phyloP scores from a whole-genome alignment of 1,140 invertebrate genomes.

The Hylyphantes graminicola region DNA sequence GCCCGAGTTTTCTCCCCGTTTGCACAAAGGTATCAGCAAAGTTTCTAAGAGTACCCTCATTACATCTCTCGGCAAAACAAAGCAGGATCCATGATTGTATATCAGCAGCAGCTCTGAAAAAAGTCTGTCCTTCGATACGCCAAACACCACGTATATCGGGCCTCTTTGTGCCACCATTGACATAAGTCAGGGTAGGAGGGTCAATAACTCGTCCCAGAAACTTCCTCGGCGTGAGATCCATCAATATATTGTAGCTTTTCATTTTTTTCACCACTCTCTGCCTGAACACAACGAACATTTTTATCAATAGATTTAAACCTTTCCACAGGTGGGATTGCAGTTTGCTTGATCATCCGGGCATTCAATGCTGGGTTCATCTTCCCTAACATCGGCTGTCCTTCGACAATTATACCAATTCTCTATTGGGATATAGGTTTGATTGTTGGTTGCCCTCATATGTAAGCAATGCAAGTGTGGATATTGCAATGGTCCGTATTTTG shows the following conservation, averaged over 20 bases:
- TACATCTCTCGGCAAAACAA: constrained; percentile 5
- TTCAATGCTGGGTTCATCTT: constrained; percentile 51
- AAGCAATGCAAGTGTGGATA: constrained; percentile 66
- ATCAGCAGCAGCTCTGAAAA: constrained; percentile 1
- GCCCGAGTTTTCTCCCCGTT: constrained; percentile 13
- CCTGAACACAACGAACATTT: background rate
- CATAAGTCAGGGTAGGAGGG: constrained; percentile 20
- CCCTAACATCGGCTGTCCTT: constrained; percentile 63
- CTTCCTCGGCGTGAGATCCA: background rate
- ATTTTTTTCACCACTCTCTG: constrained; percentile 19
- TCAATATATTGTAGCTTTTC: constrained; percentile 12
- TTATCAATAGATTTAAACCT: constrained; percentile 61
- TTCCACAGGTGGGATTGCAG: constrained; percentile 63
- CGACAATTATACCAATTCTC: constrained; percentile 65
- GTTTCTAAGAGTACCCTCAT: background rate
- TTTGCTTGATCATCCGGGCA: constrained; percentile 62
- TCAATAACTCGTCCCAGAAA: constrained; percentile 29
- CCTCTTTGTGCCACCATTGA: background rate
- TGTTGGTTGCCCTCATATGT: constrained; percentile 62
- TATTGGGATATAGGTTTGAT: constrained; percentile 65
- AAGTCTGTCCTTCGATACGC: constrained; percentile 42
- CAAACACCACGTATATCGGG: constrained; percentile 41
- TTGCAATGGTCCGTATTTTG: constrained; percentile 49
- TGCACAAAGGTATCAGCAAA: constrained; percentile 12
- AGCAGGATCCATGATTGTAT: constrained; percentile 43